phyloP scores from a whole-genome alignment of 1,140 invertebrate genomes.

The Zaprionus vittiger region DNA sequence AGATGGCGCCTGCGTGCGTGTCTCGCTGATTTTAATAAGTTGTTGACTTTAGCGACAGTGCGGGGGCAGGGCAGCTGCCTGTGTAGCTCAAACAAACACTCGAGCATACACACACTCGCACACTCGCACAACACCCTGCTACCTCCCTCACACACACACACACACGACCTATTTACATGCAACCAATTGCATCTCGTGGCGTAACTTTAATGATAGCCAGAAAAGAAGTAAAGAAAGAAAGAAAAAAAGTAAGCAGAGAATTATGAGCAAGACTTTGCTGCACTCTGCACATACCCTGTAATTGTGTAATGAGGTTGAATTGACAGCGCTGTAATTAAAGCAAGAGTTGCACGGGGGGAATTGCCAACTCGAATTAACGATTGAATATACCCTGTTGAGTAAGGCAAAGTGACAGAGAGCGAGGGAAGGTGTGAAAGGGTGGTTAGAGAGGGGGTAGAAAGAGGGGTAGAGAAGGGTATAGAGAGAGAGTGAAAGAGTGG shows the following conservation, averaged over 20 bases:
- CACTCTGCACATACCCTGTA: slow-evolving; percentile 6
- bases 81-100: slow-evolving; percentile 1
- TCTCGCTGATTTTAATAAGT: slow-evolving; percentile 24
- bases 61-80: background rate
- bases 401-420: background rate
- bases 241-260: background rate
- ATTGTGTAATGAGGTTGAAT: background rate
- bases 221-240: background rate
- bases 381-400: background rate
- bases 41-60: slow-evolving; percentile 22
- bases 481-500: background rate
- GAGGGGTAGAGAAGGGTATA: background rate
- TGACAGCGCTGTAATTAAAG: too few relatives aligned
- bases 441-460: background rate
- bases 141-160: background rate
- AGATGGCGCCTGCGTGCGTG: slow-evolving; percentile 35
- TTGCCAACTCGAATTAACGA: too few relatives aligned
- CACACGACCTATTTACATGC: slow-evolving; percentile 36
- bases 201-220: slow-evolving; percentile 24
- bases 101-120: slow-evolving; percentile 10
- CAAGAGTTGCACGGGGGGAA: too few relatives aligned
- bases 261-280: background rate
- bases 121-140: background rate
- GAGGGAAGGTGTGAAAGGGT: background rate
- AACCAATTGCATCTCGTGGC: slow-evolving; percentile 31